Percentiles rank a stretch among this genome's conserved stretches.
phyloP scores from a whole-genome alignment of 1,140 invertebrate species.

The Drosophila parvula region DNA sequence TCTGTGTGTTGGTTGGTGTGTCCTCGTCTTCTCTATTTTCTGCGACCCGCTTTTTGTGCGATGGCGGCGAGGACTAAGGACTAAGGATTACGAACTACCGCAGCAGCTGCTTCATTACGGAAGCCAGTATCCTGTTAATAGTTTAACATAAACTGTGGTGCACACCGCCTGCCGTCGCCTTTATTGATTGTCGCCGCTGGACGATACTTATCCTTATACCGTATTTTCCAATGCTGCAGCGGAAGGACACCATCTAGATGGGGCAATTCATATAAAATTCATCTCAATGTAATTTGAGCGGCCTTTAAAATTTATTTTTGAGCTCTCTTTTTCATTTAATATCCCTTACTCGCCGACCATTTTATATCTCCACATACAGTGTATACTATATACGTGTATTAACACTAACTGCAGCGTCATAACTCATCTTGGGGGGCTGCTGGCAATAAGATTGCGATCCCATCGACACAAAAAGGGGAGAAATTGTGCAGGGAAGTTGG shows the following conservation, averaged over 20 bases:
- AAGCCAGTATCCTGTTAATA: constrained; percentile 77
- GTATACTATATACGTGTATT: background rate
- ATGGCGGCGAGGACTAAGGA: constrained; percentile 4
- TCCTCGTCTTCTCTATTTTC: constrained; percentile 38
- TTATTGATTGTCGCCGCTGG: constrained; percentile 65
- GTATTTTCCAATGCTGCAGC: constrained; percentile 33
- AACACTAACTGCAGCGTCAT: constrained; percentile 32
- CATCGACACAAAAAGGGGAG: constrained; percentile 10
- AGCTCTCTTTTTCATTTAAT: constrained; percentile 7
- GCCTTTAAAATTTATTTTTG: constrained; percentile 36
- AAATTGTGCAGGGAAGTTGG: too few species aligned
- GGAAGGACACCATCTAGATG: constrained; percentile 50
- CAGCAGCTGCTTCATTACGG: constrained; percentile 74
- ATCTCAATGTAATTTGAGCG: constrained; percentile 6
- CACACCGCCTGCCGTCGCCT: constrained; percentile 46
- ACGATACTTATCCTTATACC: constrained; percentile 20
- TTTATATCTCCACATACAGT: constrained; percentile 13
- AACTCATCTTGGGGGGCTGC: constrained; percentile 28
- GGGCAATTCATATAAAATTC: constrained; percentile 42
- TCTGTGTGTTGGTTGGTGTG: constrained; percentile 6
- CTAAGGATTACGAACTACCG: constrained; percentile 22
- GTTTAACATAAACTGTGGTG: constrained; percentile 81
- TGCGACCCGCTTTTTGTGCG: constrained; percentile 66
- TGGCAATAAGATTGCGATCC: constrained; percentile 18
- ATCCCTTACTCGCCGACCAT: background rate